Evolutionary conservation across 2,797 vertebrate species (phyloP).

Genomic region (Helarctos malayanus): DNA sequence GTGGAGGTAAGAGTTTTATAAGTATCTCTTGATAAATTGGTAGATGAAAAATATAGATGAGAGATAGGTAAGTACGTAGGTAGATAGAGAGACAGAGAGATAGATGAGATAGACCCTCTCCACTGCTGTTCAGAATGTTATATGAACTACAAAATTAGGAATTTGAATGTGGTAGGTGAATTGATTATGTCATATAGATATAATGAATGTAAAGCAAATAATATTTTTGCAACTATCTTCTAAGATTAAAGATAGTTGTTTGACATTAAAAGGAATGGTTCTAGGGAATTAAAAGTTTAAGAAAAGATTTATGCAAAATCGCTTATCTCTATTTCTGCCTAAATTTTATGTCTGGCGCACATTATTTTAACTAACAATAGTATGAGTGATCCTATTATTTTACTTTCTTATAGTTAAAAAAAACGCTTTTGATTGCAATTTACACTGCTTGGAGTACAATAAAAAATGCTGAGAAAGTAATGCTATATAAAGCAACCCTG

Average conservation of each 20-base stretch:
- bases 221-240: neutral
- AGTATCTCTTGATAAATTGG: neutral
- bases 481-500: constrained; percentile 77
- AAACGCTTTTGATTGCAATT: constrained; percentile 80
- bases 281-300: constrained; percentile 38
- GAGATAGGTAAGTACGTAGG: neutral
- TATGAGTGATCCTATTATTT: constrained; percentile 69
- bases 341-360: constrained; percentile 44
- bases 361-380: constrained; percentile 65
- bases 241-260: constrained; percentile 9
- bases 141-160: neutral
- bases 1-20: neutral
- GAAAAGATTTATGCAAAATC: constrained; percentile 53
- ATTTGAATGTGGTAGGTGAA: constrained; percentile 13
- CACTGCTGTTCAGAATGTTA: neutral
- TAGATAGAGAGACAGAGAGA: neutral
- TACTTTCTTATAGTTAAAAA: constrained; percentile 78
- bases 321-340: constrained; percentile 47
- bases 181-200: neutral
- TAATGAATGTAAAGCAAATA: neutral
- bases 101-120: neutral
- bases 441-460: constrained; percentile 69
- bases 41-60: neutral
- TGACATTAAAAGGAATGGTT: neutral
- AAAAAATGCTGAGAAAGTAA: constrained; percentile 84